Percentiles rank a stretch among this genome's conserved stretches.
These are phyloP conservation scores for Grus americana DNA, from an alignment of 2,113 vertebrate species.

Conservation along the genomic window DNA sequence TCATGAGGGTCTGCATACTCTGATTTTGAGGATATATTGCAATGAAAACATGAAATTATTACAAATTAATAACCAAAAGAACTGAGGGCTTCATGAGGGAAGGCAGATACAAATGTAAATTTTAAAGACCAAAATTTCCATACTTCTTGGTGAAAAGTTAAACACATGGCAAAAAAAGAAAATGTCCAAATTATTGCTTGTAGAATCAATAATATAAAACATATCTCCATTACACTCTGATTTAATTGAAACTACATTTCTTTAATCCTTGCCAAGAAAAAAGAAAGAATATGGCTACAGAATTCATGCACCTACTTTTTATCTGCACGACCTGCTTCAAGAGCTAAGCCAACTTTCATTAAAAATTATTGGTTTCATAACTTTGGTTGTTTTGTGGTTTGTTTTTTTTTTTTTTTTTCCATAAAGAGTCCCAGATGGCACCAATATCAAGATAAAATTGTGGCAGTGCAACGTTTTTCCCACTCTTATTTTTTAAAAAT, in stretches of 20 bases:
- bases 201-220: constrained; percentile 71
- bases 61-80: neutral
- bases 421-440: constrained; percentile 72
- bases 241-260: constrained; percentile 65
- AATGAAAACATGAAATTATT: neutral
- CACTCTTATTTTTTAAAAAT: neutral
- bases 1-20: neutral
- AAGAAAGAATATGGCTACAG: constrained; percentile 35
- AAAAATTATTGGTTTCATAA: constrained; percentile 80
- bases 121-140: neutral
- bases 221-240: constrained; percentile 54
- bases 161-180: neutral
- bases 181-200: constrained; percentile 7
- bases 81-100: neutral
- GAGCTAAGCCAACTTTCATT: constrained; percentile 77
- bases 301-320: constrained; percentile 36
- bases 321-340: constrained; percentile 68
- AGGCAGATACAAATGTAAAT: neutral
- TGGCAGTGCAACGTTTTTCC: neutral
- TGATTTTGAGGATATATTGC: neutral
- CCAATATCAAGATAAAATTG: constrained; percentile 48
- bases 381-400: neutral
- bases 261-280: constrained; percentile 55
- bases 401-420: neutral
- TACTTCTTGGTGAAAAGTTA: neutral